Percentiles rank a stretch among this genome's conserved stretches.
Evolutionary conservation across 2,797 vertebrate species (phyloP).

Genomic region (Peromyscus eremicus): DNA sequence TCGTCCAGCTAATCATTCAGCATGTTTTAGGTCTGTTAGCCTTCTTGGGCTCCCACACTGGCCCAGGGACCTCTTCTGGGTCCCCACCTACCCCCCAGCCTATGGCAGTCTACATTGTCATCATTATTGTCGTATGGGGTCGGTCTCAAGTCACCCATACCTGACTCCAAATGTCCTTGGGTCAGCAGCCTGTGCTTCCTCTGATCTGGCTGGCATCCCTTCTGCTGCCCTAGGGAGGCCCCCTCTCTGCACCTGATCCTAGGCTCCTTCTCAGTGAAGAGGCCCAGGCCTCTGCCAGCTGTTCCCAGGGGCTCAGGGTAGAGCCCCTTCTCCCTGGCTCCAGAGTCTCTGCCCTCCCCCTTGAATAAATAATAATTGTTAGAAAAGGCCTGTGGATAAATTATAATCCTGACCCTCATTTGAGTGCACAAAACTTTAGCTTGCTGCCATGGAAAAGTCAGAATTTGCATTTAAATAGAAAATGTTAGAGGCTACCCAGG

Average conservation of each 20-base stretch:
- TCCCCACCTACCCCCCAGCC: accelerated
- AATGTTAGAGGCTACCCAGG: constrained; percentile 68
- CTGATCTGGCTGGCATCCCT: neutral
- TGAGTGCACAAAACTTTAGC: constrained; percentile 85
- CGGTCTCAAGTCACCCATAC: neutral
- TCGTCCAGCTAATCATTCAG: neutral
- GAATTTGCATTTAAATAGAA: constrained; percentile 92
- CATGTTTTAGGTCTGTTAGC: neutral
- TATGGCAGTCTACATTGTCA: too few species aligned
- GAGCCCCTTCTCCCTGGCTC: constrained; percentile 16
- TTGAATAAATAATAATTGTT: constrained; percentile 86
- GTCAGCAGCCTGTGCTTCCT: neutral
- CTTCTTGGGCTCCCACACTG: neutral
- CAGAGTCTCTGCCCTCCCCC: constrained; percentile 62
- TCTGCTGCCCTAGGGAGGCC: neutral
- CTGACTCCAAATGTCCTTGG: neutral
- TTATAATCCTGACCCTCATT: constrained; percentile 88
- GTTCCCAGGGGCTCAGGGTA: accelerated
- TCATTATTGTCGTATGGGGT: neutral
- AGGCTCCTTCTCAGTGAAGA: neutral
- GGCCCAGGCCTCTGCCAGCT: neutral
- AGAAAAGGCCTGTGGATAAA: constrained; percentile 87
- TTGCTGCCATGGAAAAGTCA: constrained; percentile 89
- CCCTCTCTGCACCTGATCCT: neutral
- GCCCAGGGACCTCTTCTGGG: neutral